These are phyloP conservation scores for Numida meleagris DNA, from an alignment of 2,113 vertebrate genomes.

Conservation along the genomic window DNA sequence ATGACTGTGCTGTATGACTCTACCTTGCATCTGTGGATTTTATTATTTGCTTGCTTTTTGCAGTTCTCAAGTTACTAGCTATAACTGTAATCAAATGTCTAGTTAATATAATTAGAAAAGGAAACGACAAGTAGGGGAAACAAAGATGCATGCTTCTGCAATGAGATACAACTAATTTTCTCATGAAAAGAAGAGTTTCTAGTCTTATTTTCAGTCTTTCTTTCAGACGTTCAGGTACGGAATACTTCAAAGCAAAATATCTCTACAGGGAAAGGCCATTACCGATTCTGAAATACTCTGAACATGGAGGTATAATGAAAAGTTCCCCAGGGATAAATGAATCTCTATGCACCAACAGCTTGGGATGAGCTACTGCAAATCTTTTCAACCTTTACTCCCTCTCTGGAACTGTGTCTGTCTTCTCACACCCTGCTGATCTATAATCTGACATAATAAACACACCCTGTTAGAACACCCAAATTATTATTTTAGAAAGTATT, in stretches of 20 bases:
- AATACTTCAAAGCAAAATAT: constrained; percentile 37
- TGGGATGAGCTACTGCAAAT: constrained; percentile 18
- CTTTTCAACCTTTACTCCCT: constrained; percentile 4
- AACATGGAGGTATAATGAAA: constrained; percentile 7
- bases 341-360: background rate
- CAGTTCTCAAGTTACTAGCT: background rate
- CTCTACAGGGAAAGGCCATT: constrained; percentile 1
- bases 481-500: background rate
- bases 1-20: background rate
- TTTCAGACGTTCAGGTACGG: constrained; percentile 26
- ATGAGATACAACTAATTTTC: constrained; percentile 32
- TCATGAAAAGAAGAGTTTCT: constrained; percentile 39
- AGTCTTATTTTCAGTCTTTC: constrained; percentile 13
- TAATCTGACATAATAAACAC: background rate
- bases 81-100: background rate
- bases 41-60: background rate
- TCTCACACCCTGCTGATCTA: constrained; percentile 7
- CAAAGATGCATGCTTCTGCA: background rate
- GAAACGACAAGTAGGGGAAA: constrained; percentile 18
- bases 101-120: constrained; percentile 24
- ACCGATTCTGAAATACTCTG: background rate
- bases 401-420: background rate
- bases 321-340: constrained; percentile 42
- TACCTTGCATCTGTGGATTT: background rate
- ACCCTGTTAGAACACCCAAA: background rate